Conservation (phyloP, 2,113 vertebrate genomes). For the Morphnarchus princeps region DNA sequence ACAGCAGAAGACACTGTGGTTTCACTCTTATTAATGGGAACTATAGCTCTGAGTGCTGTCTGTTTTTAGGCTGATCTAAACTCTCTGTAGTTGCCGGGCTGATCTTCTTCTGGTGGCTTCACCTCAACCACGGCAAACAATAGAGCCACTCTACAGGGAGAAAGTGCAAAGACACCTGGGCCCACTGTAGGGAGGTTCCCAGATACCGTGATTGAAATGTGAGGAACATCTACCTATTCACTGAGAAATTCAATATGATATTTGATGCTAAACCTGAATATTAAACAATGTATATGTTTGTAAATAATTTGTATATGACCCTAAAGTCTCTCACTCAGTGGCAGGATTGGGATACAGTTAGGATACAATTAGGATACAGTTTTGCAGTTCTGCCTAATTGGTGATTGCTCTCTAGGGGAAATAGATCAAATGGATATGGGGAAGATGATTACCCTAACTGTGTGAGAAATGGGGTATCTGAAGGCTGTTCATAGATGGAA, state of each 20-base stretch:
- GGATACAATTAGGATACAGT: background rate
- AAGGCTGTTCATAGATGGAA: background rate
- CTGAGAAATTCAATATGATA: background rate
- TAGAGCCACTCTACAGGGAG: background rate
- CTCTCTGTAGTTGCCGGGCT: background rate
- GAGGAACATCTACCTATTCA: background rate
- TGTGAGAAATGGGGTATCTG: background rate
- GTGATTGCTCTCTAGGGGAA: background rate
- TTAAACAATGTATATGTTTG: background rate
- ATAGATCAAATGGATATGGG: background rate
- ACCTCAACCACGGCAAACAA: accelerated
- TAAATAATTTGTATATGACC: background rate
- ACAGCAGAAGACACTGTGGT: background rate
- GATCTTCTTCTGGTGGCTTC: background rate
- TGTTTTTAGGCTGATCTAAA: background rate
- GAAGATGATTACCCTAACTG: background rate
- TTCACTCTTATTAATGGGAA: background rate
- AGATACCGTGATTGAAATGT: background rate
- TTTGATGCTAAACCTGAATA: background rate
- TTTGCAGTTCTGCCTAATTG: background rate
- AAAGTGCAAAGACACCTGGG: background rate
- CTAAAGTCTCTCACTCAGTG: background rate
- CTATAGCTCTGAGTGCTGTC: background rate
- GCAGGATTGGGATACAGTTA: background rate
- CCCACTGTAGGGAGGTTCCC: background rate